These are phyloP conservation scores for Sphaerophoria rueppellii DNA, from an alignment of 2,888 invertebrate species.

Conservation along the genomic window DNA sequence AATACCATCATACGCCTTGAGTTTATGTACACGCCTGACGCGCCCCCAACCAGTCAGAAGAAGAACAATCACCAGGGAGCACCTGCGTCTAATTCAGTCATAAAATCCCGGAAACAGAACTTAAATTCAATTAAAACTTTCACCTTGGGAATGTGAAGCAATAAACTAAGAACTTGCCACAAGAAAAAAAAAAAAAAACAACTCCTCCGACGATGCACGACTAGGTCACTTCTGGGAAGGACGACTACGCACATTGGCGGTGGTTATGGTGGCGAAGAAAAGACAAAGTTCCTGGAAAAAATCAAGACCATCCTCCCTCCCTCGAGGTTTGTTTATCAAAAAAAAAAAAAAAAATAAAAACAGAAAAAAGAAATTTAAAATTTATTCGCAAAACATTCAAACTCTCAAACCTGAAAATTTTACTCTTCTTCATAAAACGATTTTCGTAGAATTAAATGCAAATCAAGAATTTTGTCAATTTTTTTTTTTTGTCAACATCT, in stretches of 20 bases:
- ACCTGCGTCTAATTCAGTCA: conserved; percentile 70
- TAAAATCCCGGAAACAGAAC: conserved; percentile 68
- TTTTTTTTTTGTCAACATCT: neutral
- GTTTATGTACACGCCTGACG: neutral
- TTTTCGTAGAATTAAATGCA: conserved; percentile 41
- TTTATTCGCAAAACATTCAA: conserved; percentile 27
- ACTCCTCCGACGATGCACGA: conserved; percentile 38
- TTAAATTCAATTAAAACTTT: conserved; percentile 74
- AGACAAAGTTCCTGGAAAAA: too few species aligned
- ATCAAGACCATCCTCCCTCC: too few species aligned
- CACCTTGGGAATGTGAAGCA: conserved; percentile 66
- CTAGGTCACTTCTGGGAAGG: too few species aligned
- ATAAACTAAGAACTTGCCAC: conserved; percentile 57
- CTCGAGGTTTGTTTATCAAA: conserved; percentile 39
- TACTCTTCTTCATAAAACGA: neutral
- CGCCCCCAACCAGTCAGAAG: neutral
- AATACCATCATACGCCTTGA: conserved; percentile 29
- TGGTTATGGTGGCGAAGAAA: too few species aligned
- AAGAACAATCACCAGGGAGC: conserved; percentile 27
- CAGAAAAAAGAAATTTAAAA: conserved; percentile 16
- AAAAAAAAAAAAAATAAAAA: conserved; percentile 17
- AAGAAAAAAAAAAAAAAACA: neutral
- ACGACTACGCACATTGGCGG: too few species aligned
- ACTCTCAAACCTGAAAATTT: neutral
- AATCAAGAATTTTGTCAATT: conserved; percentile 56